Evolutionary conservation across 2,113 vertebrate species (phyloP).

Genomic region (Ursus arctos): DNA sequence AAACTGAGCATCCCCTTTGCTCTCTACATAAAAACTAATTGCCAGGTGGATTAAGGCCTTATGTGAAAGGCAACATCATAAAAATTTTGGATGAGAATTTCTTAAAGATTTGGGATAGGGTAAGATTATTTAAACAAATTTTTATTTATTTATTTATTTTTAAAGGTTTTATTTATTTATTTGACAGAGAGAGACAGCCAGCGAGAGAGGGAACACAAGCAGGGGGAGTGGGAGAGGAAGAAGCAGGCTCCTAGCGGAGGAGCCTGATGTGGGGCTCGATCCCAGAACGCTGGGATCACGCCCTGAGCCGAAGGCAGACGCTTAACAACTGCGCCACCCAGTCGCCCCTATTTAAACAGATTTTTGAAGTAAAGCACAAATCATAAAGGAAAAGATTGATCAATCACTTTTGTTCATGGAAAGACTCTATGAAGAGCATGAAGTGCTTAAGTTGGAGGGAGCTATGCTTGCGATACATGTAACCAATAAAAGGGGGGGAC

Average conservation of each 20-base stretch:
- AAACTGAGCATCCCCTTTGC: background rate
- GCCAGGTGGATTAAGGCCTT: background rate
- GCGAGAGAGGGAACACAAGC: too few relatives aligned
- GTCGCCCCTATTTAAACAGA: background rate
- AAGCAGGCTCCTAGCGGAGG: too few relatives aligned
- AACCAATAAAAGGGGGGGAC: background rate
- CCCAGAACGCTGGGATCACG: too few relatives aligned
- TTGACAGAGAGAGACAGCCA: too few relatives aligned
- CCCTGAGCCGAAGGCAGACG: too few relatives aligned
- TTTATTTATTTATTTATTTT: background rate
- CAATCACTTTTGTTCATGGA: background rate
- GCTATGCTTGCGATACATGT: background rate
- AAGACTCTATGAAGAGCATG: background rate
- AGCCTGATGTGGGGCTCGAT: too few relatives aligned
- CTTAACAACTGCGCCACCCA: too few relatives aligned
- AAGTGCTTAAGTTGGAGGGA: background rate
- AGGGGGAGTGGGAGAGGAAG: too few relatives aligned
- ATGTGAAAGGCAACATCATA: background rate
- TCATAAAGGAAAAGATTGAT: background rate
- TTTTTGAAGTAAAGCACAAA: slow-evolving; percentile 13
- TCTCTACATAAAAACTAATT: background rate
- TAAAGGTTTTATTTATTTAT: too few relatives aligned
- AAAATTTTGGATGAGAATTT: slow-evolving; percentile 2
- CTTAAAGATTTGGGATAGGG: background rate
- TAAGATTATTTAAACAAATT: background rate